A percentile compares a stretch with the other conserved stretches of the same genome.
These are phyloP conservation scores for Synanthedon tipuliformis DNA, from an alignment of 2,888 invertebrate genomes.

Conservation along the genomic window DNA sequence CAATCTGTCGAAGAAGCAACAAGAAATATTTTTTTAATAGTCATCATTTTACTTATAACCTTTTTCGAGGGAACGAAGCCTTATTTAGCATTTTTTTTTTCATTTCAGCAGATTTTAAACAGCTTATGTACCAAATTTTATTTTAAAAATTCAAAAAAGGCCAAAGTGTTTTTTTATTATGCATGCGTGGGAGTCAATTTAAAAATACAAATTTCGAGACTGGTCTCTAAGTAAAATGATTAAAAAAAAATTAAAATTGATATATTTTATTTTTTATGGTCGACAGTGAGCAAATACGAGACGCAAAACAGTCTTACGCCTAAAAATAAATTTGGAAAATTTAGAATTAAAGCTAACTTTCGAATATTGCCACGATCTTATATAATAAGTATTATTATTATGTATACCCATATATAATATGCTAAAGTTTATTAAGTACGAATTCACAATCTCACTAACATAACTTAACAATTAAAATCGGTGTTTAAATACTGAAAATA, in stretches of 20 bases:
- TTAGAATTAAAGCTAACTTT: conserved; percentile 33
- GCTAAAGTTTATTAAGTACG: conserved; percentile 10
- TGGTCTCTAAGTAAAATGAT: no score
- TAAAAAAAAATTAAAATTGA: conserved; percentile 1
- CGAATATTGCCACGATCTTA: conserved; percentile 38
- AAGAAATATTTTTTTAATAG: conserved; percentile 2
- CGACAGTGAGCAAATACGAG: no score
- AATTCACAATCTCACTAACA: conserved; percentile 20
- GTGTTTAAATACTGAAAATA: conserved; percentile 4
- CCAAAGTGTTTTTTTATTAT: no score
- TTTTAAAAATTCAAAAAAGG: no score
- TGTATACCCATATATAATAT: background rate
- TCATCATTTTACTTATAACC: no score
- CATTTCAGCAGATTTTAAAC: no score
- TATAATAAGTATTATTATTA: background rate
- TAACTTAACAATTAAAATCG: conserved; percentile 9
- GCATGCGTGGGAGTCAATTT: no score
- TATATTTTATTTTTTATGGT: conserved; percentile 41
- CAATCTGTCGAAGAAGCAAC: conserved; percentile 23
- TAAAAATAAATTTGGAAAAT: conserved; percentile 31
- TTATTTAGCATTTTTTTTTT: no score
- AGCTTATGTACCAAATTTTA: no score
- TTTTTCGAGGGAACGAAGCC: no score
- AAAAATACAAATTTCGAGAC: no score
- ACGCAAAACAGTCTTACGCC: conserved; percentile 21